A percentile compares a stretch with the other conserved stretches of the same genome.
These are phyloP conservation scores for Microtus richardsoni DNA, from an alignment of 2,113 vertebrate species.

Conservation along the genomic window DNA sequence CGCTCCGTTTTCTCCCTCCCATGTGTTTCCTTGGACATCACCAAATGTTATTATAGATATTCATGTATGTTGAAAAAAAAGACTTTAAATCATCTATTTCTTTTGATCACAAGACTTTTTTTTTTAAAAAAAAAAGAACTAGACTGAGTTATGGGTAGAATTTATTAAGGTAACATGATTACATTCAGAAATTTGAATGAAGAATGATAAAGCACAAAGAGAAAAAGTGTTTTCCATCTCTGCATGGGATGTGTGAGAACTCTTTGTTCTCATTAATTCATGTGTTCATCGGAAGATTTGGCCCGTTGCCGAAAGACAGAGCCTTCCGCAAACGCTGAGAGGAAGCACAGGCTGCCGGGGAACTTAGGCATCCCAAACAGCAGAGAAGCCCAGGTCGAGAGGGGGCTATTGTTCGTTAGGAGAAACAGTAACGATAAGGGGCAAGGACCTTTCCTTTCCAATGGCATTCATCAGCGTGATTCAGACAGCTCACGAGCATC, in stretches of 20 bases:
- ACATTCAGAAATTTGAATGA: background rate
- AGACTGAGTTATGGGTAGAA: background rate
- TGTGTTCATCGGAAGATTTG: background rate
- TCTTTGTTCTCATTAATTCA: background rate
- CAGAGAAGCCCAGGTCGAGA: background rate
- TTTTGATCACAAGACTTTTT: background rate
- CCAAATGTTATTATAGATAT: background rate
- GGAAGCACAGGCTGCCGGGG: background rate
- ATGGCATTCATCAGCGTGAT: background rate
- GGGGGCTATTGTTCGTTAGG: background rate
- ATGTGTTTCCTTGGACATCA: background rate
- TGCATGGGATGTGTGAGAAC: background rate
- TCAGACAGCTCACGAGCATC: background rate
- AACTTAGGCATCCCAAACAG: background rate
- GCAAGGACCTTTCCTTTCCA: no score
- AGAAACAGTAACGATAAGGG: background rate
- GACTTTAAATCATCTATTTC: background rate
- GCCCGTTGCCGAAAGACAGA: background rate
- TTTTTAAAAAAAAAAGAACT: background rate
- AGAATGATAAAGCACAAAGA: background rate
- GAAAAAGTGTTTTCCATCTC: background rate
- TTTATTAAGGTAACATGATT: background rate
- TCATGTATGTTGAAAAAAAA: background rate
- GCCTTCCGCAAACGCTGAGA: background rate
- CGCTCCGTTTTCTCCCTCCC: background rate